Evolutionary conservation across 1,140 invertebrate species (phyloP).

Genomic region (Melanaphis sacchari): DNA sequence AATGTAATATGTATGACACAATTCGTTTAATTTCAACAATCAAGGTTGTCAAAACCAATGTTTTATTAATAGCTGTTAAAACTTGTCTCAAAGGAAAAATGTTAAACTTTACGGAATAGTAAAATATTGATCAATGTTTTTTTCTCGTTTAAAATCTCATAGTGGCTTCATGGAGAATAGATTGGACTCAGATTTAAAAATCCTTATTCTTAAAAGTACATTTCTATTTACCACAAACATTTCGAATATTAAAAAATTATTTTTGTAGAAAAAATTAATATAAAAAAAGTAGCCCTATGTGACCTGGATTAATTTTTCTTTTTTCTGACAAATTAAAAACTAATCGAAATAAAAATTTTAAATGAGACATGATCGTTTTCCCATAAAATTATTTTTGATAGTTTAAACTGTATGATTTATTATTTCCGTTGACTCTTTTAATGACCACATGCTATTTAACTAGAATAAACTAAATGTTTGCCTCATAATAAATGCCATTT

Average conservation of each 20-base stretch:
- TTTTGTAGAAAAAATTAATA: too few species aligned
- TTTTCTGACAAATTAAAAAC: neutral
- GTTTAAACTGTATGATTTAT: neutral
- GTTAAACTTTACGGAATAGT: too few species aligned
- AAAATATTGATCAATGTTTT: too few species aligned
- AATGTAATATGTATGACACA: neutral
- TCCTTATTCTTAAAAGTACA: too few species aligned
- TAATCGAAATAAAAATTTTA: neutral
- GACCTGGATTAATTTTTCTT: neutral
- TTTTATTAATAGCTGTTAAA: too few species aligned
- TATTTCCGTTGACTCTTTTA: neutral
- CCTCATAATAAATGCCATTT: neutral
- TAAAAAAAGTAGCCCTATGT: neutral
- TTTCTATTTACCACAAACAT: too few species aligned
- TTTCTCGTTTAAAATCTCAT: too few species aligned
- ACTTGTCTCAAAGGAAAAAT: too few species aligned
- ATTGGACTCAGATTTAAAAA: too few species aligned
- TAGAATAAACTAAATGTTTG: neutral
- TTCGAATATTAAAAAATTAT: too few species aligned
- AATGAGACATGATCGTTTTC: neutral
- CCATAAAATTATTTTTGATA: neutral
- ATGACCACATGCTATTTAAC: fast-evolving
- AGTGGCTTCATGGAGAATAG: too few species aligned
- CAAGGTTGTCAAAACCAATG: neutral
- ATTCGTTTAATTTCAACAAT: neutral